phyloP scores from a whole-genome alignment of 2,113 vertebrate genomes.

The Petrocephalus zakoni region DNA sequence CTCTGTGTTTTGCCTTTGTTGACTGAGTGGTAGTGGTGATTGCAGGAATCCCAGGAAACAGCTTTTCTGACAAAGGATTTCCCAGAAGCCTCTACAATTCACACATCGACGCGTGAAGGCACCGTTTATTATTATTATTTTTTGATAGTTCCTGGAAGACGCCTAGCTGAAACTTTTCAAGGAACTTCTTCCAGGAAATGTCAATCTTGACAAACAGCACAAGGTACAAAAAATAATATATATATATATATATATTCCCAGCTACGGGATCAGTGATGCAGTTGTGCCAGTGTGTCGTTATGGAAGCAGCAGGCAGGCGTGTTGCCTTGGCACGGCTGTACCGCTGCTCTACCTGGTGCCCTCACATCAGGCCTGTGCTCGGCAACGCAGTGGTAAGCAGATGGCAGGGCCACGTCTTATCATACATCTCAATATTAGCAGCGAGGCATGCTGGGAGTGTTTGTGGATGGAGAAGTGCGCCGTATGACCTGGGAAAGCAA shows the following conservation, averaged over 20 bases:
- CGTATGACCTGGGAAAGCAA: constrained; percentile 49
- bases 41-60: neutral
- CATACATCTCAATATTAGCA: constrained; percentile 70
- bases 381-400: constrained; percentile 52
- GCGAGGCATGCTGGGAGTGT: constrained; percentile 63
- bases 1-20: neutral
- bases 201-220: neutral
- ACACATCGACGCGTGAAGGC: neutral
- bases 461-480: constrained; percentile 56
- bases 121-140: neutral
- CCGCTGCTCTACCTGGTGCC: neutral
- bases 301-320: neutral
- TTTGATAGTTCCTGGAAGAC: neutral
- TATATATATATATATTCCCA: neutral
- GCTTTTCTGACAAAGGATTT: neutral
- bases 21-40: neutral
- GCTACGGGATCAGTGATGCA: neutral
- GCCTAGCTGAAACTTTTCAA: neutral
- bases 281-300: neutral
- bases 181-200: neutral
- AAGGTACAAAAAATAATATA: neutral
- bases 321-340: neutral
- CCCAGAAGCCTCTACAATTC: neutral
- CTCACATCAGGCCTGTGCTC: neutral
- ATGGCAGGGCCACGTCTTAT: constrained; percentile 59